Base-by-base conservation (phyloP, 2,797 vertebrate genomes). In the Anniella stebbinsi region DNA sequence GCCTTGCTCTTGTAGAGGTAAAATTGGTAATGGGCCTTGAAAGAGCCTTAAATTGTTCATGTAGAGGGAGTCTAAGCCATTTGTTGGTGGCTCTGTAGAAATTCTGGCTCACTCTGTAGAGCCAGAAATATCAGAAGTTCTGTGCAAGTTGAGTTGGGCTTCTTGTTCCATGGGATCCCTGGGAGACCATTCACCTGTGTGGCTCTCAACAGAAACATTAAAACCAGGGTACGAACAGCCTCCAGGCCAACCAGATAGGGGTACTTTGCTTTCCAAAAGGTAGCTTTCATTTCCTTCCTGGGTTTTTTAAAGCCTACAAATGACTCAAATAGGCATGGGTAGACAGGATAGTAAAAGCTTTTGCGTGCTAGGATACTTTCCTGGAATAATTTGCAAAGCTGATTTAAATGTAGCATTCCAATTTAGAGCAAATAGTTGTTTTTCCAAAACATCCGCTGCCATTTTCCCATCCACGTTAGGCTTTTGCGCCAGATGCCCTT, bases 381-480 rank as follows among this genome's bases (percentile, higher is more conserved):
- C 83, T 72, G 18, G 33, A 85, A 51, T 51, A 13, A 67, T 87
- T 77, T 87, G 38, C 60, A 87, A 77, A 38, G 73, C 7, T 38
- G 18, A 66, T n/a, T 63, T 23, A 9, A 48, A 66, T 12, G 28
- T 33, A 33, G 23, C 30, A 33, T 77, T 48, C 73, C 30, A 60
- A 48, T 45, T 77, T 63, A 66, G 60, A 33, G 4, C 25, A 66
- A 36, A n/a, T 17, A 28, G 30, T 6, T 48, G 18, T 11, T 87
- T 77, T 13, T 28, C 9, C 12, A 60, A 45, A 33, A 36, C 5
- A 85, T 88, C 76, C 91, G 80, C 41, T 67, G 81, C 88, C 84
- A 92, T 86, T 41, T 70, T 89, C 7, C 25, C 30, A 57, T 88
- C 84, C 30, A 57, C 21, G 6, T 80, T 88, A 91, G 51, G 84